phyloP scores from a whole-genome alignment of 2,113 vertebrate genomes.

The Pristiophorus japonicus region DNA sequence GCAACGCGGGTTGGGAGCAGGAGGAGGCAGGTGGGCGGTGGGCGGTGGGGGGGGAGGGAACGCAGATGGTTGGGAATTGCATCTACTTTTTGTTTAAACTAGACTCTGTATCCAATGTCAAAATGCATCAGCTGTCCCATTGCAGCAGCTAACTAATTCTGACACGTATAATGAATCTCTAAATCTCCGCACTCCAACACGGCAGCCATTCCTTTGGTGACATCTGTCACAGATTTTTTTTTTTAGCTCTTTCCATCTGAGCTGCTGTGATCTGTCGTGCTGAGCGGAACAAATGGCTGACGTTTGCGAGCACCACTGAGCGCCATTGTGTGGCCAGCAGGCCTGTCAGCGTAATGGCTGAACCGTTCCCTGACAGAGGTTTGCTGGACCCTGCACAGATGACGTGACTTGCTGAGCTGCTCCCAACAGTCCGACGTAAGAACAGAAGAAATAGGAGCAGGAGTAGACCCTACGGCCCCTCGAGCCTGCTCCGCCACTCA shows the following conservation, averaged over 20 bases:
- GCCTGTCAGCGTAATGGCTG: background rate
- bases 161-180: background rate
- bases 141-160: background rate
- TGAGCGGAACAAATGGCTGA: background rate
- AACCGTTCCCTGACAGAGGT: background rate
- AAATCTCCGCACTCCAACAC: background rate
- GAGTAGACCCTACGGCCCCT: too few relatives aligned
- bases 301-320: background rate
- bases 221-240: background rate
- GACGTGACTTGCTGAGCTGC: background rate
- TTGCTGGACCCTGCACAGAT: too few relatives aligned
- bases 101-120: background rate
- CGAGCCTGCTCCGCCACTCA: too few relatives aligned
- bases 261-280: background rate
- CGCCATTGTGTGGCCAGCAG: background rate
- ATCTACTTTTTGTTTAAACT: background rate
- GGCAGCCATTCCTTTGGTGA: background rate
- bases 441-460: too few relatives aligned
- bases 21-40: too few relatives aligned
- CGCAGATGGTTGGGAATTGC: background rate
- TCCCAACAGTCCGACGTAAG: too few relatives aligned
- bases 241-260: background rate
- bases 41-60: too few relatives aligned
- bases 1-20: background rate
- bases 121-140: background rate